Conservation (phyloP, 1,140 invertebrate genomes). For the Asobara japonica region DNA sequence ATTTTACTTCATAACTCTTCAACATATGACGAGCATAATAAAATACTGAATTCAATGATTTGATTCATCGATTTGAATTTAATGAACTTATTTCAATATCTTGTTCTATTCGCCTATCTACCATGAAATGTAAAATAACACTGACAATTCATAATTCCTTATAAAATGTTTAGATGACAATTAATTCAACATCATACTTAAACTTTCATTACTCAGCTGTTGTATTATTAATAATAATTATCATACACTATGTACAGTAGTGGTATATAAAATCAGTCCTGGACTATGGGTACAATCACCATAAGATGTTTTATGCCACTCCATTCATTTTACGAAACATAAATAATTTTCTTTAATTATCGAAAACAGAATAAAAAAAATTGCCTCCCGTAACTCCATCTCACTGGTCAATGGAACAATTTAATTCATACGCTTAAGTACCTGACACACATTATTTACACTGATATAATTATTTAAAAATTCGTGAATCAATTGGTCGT, state of each 20-base stretch:
- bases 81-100: background rate
- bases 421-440: background rate
- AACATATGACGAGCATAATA: constrained; percentile 2
- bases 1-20: constrained; percentile 14
- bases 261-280: constrained; percentile 14
- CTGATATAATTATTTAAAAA: background rate
- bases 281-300: background rate
- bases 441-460: constrained; percentile 11
- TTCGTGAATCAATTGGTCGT: background rate
- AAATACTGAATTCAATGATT: constrained; percentile 9
- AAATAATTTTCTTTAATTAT: background rate
- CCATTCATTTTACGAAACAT: background rate
- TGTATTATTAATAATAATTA: background rate
- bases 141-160: background rate
- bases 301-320: background rate
- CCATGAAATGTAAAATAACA: background rate
- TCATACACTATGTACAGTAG: background rate
- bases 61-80: background rate
- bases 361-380: background rate
- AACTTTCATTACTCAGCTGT: background rate
- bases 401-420: background rate
- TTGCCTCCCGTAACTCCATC: background rate
- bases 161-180: constrained; percentile 2
- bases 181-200: background rate
- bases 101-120: background rate